Percentiles rank a stretch among this genome's conserved stretches.
phyloP scores from a whole-genome alignment of 2,113 vertebrate species.

The Misgurnus mizolepis region DNA sequence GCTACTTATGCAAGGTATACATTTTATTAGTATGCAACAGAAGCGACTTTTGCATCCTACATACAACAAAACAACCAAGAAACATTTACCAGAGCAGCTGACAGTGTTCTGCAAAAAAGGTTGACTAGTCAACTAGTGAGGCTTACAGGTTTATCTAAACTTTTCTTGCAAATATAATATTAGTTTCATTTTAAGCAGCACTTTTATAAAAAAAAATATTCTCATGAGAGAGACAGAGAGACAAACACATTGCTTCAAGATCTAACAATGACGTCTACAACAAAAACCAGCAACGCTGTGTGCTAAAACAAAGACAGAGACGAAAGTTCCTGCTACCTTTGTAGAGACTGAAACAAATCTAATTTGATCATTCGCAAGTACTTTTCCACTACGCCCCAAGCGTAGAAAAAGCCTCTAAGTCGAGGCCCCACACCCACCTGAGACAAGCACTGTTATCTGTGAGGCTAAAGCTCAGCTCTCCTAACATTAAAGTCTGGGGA shows the following conservation, averaged over 20 bases:
- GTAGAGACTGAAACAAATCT: conserved; percentile 69
- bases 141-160: too few relatives aligned
- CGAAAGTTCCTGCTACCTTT: conserved; percentile 52
- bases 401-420: conserved; percentile 19
- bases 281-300: not conserved
- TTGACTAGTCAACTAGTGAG: too few relatives aligned
- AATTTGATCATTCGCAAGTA: conserved; percentile 72
- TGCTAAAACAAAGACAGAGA: not conserved
- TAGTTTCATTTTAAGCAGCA: too few relatives aligned
- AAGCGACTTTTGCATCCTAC: conserved; percentile 3
- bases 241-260: conserved; percentile 24
- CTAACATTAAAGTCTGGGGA: conserved; percentile 25
- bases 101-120: not conserved
- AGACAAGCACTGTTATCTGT: conserved; percentile 54
- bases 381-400: conserved; percentile 68
- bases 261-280: not conserved
- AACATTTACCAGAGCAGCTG: conserved; percentile 18
- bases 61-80: not conserved
- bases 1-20: too few relatives aligned
- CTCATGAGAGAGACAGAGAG: conserved; percentile 38
- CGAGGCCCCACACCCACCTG: conserved; percentile 50
- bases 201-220: too few relatives aligned
- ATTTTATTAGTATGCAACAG: not conserved
- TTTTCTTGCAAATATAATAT: too few relatives aligned
- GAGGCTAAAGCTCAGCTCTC: not conserved